phyloP scores from a whole-genome alignment of 2,888 invertebrate species.

The Ptychoptera albimana region DNA sequence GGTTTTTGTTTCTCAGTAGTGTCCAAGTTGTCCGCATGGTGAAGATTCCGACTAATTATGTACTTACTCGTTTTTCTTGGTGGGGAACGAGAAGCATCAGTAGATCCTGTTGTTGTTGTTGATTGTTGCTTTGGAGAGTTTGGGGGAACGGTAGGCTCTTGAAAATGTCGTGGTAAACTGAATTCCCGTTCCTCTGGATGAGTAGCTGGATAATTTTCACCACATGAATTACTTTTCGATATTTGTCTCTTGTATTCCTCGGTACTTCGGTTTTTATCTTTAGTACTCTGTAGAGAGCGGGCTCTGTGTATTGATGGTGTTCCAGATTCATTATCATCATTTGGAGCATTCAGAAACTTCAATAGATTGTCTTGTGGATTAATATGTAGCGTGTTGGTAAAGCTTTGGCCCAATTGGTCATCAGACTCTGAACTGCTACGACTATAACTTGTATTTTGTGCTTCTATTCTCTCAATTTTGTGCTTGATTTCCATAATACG shows the following conservation, averaged over 20 bases:
- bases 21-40: neutral
- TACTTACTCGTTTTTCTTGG: slow-evolving; percentile 10
- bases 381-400: slow-evolving; percentile 9
- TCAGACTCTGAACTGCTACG: neutral
- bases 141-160: slow-evolving; percentile 16
- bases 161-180: neutral
- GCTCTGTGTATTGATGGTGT: slow-evolving; percentile 19
- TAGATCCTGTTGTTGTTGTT: slow-evolving; percentile 11
- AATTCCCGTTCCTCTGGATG: neutral
- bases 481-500: slow-evolving; percentile 11
- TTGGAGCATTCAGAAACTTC: slow-evolving; percentile 17
- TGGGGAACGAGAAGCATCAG: slow-evolving; percentile 17
- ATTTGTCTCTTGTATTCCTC: slow-evolving; percentile 18
- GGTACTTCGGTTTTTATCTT: slow-evolving; percentile 10
- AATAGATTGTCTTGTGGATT: slow-evolving; percentile 19
- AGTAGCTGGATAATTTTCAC: slow-evolving; percentile 10
- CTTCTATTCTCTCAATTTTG: slow-evolving; percentile 9
- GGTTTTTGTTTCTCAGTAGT: slow-evolving; percentile 13
- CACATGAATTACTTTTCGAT: slow-evolving; percentile 22
- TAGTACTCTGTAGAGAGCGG: slow-evolving; percentile 19
- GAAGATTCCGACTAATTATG: neutral
- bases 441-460: slow-evolving; percentile 1
- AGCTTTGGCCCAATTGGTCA: neutral
- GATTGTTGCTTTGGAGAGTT: slow-evolving; percentile 17
- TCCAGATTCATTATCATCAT: slow-evolving; percentile 8